A percentile compares a stretch with the other conserved stretches of the same genome.
Conservation (phyloP, 2,797 vertebrate genomes). For the Pelodytes ibericus region DNA sequence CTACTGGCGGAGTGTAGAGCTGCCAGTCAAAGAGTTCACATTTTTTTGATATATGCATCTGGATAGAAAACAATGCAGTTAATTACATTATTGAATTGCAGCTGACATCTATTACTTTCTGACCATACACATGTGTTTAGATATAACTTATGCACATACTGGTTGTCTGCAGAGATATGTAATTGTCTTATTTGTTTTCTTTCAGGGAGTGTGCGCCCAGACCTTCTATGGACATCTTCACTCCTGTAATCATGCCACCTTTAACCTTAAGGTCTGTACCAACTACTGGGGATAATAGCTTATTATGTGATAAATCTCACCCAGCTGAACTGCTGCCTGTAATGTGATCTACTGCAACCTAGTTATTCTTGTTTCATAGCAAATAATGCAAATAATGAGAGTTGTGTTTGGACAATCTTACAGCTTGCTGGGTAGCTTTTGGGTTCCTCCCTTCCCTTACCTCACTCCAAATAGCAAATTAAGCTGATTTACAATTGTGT, state of each 20-base stretch:
- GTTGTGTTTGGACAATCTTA: no score
- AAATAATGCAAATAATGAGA: no score
- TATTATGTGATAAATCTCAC: neutral
- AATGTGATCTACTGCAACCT: neutral
- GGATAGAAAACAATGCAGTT: neutral
- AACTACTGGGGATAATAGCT: neutral
- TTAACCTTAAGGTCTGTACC: constrained; percentile 66
- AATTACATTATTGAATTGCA: neutral
- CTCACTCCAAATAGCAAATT: no score
- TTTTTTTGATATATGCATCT: neutral
- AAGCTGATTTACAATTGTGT: no score
- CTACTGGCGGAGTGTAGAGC: neutral
- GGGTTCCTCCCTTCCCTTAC: no score
- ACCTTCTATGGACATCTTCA: constrained; percentile 78
- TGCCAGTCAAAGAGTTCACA: neutral
- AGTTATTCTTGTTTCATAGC: no score
- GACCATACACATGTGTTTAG: neutral
- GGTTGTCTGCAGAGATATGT: constrained; percentile 6
- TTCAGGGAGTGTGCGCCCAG: constrained; percentile 67
- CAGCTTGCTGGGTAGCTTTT: no score
- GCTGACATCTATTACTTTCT: neutral
- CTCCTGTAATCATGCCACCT: constrained; percentile 76
- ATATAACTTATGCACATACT: neutral
- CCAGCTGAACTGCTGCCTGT: neutral
- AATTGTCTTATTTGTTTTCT: constrained; percentile 49